phyloP scores from a whole-genome alignment of 1,140 invertebrate genomes.

The Magallana angulata region DNA sequence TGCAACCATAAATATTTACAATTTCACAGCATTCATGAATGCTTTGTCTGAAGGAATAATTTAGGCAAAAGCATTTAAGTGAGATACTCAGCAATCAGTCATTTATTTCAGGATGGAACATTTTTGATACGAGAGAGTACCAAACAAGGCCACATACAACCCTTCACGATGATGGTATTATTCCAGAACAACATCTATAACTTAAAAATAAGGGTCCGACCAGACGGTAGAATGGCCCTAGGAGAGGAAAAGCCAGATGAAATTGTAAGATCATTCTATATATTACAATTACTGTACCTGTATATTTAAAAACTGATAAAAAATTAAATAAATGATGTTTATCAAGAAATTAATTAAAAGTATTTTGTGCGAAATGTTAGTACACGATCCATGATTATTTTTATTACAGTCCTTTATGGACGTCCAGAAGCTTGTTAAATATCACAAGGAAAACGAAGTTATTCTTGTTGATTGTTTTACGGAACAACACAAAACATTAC shows the following conservation, averaged over 20 bases:
- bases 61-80: too few species aligned
- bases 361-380: too few species aligned
- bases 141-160: constrained; percentile 53
- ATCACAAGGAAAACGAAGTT: constrained; percentile 50
- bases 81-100: too few species aligned
- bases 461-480: constrained; percentile 47
- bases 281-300: too few species aligned
- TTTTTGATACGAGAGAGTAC: constrained; percentile 58
- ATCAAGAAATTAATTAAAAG: too few species aligned
- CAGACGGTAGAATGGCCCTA: constrained; percentile 57
- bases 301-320: too few species aligned
- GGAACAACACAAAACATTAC: constrained; percentile 45
- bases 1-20: too few species aligned
- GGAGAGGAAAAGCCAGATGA: constrained; percentile 64
- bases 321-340: too few species aligned
- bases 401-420: constrained; percentile 50
- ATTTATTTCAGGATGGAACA: constrained; percentile 53
- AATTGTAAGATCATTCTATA: constrained; percentile 44
- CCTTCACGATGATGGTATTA: constrained; percentile 60
- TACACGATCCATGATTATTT: background rate
- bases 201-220: constrained; percentile 54
- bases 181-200: constrained; percentile 57
- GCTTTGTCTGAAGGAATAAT: too few species aligned
- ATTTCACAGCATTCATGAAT: too few species aligned
- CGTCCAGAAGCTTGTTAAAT: constrained; percentile 45